Evolutionary conservation across 2,888 invertebrate genomes (phyloP).

Genomic region (Hemistola chrysoprasaria): DNA sequence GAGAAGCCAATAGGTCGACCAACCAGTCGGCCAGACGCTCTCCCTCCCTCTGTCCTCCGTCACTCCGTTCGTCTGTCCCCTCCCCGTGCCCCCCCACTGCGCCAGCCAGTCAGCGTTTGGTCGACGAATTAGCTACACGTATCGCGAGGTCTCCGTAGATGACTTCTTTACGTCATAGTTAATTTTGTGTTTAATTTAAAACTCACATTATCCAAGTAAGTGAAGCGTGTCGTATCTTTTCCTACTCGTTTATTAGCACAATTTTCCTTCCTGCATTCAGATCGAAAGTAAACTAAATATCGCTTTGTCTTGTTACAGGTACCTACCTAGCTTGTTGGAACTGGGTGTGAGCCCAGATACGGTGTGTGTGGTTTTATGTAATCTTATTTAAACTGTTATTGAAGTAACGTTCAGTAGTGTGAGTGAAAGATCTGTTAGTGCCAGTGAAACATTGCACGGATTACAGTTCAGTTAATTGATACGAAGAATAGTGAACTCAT

Average conservation of each 20-base stretch:
- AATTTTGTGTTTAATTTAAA: conserved; percentile 65
- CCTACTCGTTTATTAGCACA: conserved; percentile 27
- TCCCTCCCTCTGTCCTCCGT: conserved; percentile 67
- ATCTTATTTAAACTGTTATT: conserved; percentile 65
- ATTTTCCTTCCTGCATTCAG: conserved; percentile 33
- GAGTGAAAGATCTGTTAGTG: conserved; percentile 44
- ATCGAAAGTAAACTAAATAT: conserved; percentile 55
- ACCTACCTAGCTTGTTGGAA: conserved; percentile 74
- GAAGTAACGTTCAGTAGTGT: conserved; percentile 53
- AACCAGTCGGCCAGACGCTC: conserved; percentile 78
- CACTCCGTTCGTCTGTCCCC: conserved; percentile 56
- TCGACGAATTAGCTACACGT: conserved; percentile 47
- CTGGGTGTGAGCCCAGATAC: conserved; percentile 80
- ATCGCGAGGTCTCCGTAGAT: conserved; percentile 27
- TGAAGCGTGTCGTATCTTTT: conserved; percentile 48
- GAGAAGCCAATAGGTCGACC: conserved; percentile 77
- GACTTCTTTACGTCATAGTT: conserved; percentile 73
- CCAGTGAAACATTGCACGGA: conserved; percentile 48
- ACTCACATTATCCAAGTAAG: conserved; percentile 56
- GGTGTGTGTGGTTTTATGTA: conserved; percentile 78
- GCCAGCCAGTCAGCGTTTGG: conserved; percentile 71
- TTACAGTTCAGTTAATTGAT: conserved; percentile 55
- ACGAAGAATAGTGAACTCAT: conserved; percentile 52
- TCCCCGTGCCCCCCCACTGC: conserved; percentile 55
- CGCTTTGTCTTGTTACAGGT: conserved; percentile 81